Percentiles rank a stretch among this genome's conserved stretches.
phyloP scores from a whole-genome alignment of 2,888 invertebrate species.

The Leucophora obtusa region DNA sequence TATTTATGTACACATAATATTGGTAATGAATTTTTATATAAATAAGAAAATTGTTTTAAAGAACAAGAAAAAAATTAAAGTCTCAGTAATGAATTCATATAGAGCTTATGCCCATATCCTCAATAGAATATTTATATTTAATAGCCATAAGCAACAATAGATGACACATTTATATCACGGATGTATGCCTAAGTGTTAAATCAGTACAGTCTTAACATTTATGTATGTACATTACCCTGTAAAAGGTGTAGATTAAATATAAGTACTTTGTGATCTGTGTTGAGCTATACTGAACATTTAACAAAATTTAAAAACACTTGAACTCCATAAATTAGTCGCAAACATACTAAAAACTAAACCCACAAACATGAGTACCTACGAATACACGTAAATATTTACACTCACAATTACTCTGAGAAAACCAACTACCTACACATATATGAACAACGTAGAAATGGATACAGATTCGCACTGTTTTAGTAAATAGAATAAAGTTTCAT shows the following conservation, averaged over 20 bases:
- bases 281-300: conserved; percentile 59
- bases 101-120: no score
- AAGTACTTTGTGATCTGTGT: conserved; percentile 60
- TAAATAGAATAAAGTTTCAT: conserved; percentile 19
- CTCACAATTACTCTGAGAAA: background rate
- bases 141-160: no score
- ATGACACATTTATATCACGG: no score
- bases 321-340: conserved; percentile 63
- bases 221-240: conserved; percentile 32
- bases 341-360: conserved; percentile 31
- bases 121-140: no score
- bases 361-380: conserved; percentile 41
- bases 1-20: no score
- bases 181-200: no score
- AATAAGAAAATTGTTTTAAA: no score
- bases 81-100: no score
- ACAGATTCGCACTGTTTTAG: background rate
- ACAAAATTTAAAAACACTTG: conserved; percentile 62
- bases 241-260: conserved; percentile 59
- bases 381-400: background rate
- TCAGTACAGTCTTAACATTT: conserved; percentile 1
- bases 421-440: background rate
- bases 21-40: no score
- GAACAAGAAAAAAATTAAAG: no score
- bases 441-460: background rate